These are phyloP conservation scores for Sorex fumeus DNA, from an alignment of 2,113 vertebrate species.

Conservation along the genomic window DNA sequence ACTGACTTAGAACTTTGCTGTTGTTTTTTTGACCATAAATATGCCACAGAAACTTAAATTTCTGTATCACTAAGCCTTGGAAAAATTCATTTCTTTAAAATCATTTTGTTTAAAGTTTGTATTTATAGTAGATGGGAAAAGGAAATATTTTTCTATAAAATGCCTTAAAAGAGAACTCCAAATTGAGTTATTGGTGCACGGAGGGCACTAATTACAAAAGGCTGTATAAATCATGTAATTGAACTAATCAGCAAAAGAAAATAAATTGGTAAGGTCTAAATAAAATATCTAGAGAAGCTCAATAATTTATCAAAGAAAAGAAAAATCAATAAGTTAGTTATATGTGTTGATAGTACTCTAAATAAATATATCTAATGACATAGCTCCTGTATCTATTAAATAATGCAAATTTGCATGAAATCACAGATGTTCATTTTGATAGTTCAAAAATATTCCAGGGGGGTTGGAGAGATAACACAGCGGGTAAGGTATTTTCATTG, in stretches of 20 bases:
- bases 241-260: neutral
- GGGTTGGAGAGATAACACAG: too few relatives aligned
- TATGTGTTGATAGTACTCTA: neutral
- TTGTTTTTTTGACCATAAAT: neutral
- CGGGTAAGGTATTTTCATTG: too few relatives aligned
- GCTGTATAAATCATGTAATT: neutral
- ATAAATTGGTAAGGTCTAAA: neutral
- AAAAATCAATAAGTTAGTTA: slow-evolving; percentile 24
- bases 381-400: slow-evolving; percentile 5
- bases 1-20: neutral
- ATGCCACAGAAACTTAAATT: neutral
- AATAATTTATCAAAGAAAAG: neutral
- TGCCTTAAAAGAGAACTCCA: neutral
- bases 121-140: too few relatives aligned
- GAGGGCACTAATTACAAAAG: neutral
- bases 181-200: neutral
- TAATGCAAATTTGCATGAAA: neutral
- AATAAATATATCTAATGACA: neutral
- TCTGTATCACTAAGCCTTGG: neutral
- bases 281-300: neutral
- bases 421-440: neutral
- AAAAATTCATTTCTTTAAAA: neutral
- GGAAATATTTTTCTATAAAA: neutral
- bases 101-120: too few relatives aligned
- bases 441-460: neutral